These are phyloP conservation scores for Rutpela maculata DNA, from an alignment of 2,888 invertebrate genomes.

Conservation along the genomic window DNA sequence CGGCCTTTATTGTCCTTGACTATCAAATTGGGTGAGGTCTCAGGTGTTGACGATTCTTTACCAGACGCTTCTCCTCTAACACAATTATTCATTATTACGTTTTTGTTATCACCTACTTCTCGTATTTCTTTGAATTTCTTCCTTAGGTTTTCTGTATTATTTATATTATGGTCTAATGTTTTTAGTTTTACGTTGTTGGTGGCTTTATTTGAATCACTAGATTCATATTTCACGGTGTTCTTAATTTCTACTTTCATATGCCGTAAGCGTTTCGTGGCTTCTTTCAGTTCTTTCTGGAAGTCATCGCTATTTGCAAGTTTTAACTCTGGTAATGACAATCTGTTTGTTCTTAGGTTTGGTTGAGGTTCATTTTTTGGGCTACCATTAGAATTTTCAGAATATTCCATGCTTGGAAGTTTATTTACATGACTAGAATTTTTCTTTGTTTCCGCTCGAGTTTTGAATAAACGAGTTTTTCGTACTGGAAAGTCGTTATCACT, in stretches of 20 bases:
- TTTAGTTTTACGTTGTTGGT: conserved; percentile 75
- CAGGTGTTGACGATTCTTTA: conserved; percentile 80
- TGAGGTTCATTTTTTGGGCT: conserved; percentile 45
- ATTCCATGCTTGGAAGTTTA: conserved; percentile 58
- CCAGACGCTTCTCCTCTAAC: conserved; percentile 77
- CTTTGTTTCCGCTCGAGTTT: conserved; percentile 84
- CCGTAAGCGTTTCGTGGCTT: conserved; percentile 70
- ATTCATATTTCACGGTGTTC: conserved; percentile 50
- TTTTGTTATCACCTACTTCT: conserved; percentile 75
- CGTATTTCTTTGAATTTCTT: conserved; percentile 75
- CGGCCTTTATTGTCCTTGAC: conserved; percentile 54
- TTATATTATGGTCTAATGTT: conserved; percentile 69
- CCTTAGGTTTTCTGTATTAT: conserved; percentile 74
- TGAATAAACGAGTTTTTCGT: conserved; percentile 82
- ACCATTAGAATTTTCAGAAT: conserved; percentile 70
- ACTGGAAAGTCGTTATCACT: conserved; percentile 66
- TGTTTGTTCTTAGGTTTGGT: conserved; percentile 64
- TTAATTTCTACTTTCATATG: conserved; percentile 57
- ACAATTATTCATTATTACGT: conserved; percentile 67
- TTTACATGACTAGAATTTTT: conserved; percentile 68
- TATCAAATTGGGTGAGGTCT: conserved; percentile 76
- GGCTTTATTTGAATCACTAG: conserved; percentile 69
- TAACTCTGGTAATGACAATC: conserved; percentile 69
- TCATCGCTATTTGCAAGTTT: conserved; percentile 74
- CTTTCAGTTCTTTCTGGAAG: conserved; percentile 76